Percentiles rank a stretch among this genome's conserved stretches.
phyloP scores from a whole-genome alignment of 35 echinoderm and acorn worm genomes.

The Ophiothrix spiculata region DNA sequence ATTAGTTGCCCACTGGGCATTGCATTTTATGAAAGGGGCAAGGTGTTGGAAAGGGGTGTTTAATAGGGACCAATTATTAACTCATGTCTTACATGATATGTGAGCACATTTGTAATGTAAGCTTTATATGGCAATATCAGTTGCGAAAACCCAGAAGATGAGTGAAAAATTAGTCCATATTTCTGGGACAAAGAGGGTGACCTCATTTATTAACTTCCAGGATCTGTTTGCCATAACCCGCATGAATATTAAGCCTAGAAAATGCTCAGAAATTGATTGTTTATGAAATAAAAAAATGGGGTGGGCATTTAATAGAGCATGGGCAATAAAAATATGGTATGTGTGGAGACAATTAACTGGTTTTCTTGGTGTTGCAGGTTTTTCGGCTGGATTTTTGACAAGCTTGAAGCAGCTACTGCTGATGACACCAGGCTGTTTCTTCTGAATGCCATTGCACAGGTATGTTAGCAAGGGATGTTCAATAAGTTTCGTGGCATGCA shows the following conservation, averaged over 20 bases:
- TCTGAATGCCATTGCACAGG: slow-evolving; percentile 44
- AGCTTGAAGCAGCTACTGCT: slow-evolving; percentile 22
- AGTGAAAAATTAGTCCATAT: neutral
- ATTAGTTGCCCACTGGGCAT: too few relatives aligned
- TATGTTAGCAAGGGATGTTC: slow-evolving; percentile 7
- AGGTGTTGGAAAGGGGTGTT: too few relatives aligned
- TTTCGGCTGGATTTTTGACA: slow-evolving; percentile 54
- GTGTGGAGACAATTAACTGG: neutral
- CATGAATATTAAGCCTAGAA: neutral
- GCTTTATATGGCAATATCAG: neutral
- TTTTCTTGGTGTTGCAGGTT: slow-evolving; percentile 36
- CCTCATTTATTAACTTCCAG: too few relatives aligned
- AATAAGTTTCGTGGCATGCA: neutral
- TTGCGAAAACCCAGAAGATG: too few relatives aligned
- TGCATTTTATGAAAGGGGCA: too few relatives aligned
- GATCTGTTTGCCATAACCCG: neutral
- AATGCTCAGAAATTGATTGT: too few relatives aligned
- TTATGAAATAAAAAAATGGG: too few relatives aligned
- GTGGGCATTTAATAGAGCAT: neutral
- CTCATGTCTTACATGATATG: too few relatives aligned
- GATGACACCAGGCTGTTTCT: slow-evolving; percentile 56
- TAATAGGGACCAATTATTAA: too few relatives aligned
- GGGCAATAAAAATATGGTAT: neutral
- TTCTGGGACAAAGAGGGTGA: neutral
- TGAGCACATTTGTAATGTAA: neutral